These are phyloP conservation scores for Peromyscus leucopus DNA, from an alignment of 2,113 vertebrate species.

Conservation along the genomic window DNA sequence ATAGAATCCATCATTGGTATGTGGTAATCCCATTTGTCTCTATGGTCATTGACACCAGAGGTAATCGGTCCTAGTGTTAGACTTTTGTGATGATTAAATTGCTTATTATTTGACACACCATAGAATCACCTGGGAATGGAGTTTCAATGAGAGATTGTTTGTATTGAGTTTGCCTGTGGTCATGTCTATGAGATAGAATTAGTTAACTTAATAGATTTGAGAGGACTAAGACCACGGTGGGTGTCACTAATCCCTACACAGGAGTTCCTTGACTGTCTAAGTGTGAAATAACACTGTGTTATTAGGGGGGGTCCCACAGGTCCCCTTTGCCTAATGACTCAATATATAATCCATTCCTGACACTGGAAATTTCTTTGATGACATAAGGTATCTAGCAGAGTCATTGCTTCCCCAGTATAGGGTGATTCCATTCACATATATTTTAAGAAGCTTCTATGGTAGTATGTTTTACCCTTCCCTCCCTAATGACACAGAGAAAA, in stretches of 20 bases:
- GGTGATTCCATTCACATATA: not conserved
- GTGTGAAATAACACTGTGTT: not conserved
- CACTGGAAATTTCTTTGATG: not conserved
- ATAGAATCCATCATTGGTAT: not conserved
- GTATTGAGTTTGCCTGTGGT: not conserved
- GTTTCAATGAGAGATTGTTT: not conserved
- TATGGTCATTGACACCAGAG: not conserved
- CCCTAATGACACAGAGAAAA: not conserved
- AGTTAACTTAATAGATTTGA: not conserved
- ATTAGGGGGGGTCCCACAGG: too few species aligned
- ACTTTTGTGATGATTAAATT: not conserved
- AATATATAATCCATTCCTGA: not conserved
- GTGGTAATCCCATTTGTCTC: not conserved
- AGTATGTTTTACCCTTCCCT: too few species aligned
- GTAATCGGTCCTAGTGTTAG: not conserved
- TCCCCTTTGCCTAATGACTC: not conserved
- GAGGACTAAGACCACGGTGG: not conserved
- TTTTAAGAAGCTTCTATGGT: not conserved
- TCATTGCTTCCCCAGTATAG: not conserved
- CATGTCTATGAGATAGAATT: not conserved
- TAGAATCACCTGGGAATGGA: not conserved
- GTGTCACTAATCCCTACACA: not conserved
- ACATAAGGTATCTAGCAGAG: not conserved
- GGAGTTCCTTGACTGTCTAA: not conserved
- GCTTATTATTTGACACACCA: not conserved